A percentile compares a stretch with the other conserved stretches of the same genome.
Evolutionary conservation across 2,888 invertebrate species (phyloP).

Genomic region (Drosophila stalkeri): DNA sequence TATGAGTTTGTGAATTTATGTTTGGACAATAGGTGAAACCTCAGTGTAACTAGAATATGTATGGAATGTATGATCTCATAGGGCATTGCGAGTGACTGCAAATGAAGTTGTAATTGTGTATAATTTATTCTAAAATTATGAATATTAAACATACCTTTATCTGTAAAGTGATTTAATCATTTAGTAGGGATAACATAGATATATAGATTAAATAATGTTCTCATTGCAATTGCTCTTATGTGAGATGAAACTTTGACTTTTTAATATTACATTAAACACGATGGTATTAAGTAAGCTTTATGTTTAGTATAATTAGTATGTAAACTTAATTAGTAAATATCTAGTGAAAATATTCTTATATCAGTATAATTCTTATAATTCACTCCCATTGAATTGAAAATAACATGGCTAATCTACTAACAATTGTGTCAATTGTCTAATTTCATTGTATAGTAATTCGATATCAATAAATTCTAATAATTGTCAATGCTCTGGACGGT

Average conservation of each 20-base stretch:
- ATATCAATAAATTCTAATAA: neutral
- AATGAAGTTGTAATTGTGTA: neutral
- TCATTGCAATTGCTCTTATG: neutral
- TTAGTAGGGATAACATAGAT: neutral
- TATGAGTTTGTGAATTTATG: slow-evolving; percentile 61
- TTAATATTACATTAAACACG: neutral
- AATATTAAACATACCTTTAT: neutral
- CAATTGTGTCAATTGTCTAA: neutral
- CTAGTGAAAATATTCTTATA: neutral
- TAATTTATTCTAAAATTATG: neutral
- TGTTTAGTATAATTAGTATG: neutral
- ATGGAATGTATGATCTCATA: slow-evolving; percentile 17
- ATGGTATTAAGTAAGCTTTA: neutral
- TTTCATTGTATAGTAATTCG: neutral
- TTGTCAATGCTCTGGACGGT: neutral
- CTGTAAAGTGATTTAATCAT: neutral
- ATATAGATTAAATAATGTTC: neutral
- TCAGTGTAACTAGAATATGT: slow-evolving; percentile 8
- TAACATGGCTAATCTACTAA: neutral
- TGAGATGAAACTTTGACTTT: neutral
- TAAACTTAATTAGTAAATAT: no score
- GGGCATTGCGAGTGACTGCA: neutral
- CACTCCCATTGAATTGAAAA: neutral
- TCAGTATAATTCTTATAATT: neutral
- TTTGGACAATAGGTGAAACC: slow-evolving; percentile 47